These are phyloP conservation scores for Neodiprion fabricii DNA, from an alignment of 1,140 invertebrate species.

Conservation along the genomic window DNA sequence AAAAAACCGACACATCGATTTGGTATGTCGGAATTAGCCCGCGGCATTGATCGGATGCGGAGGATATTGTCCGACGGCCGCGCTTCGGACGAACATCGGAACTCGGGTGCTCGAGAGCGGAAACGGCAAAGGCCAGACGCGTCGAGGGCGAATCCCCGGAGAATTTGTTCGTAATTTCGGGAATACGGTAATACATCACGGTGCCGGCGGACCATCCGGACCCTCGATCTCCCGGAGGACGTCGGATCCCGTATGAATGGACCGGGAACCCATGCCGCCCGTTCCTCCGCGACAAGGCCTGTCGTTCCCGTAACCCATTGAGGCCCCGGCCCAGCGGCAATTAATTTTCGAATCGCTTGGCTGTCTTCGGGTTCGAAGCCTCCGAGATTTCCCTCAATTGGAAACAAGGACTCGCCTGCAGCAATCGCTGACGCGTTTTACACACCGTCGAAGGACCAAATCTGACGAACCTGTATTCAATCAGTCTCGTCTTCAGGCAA, in stretches of 20 bases:
- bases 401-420: not conserved
- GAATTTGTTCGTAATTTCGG: not conserved
- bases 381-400: not conserved
- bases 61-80: too few relatives aligned
- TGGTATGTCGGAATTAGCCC: too few relatives aligned
- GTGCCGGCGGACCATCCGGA: constrained; percentile 1
- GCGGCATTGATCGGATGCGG: too few relatives aligned
- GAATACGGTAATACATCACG: not conserved
- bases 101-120: not conserved
- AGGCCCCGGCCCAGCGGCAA: not conserved
- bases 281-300: not conserved
- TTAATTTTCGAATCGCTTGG: not conserved
- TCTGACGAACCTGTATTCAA: too few relatives aligned
- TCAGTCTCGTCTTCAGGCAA: too few relatives aligned
- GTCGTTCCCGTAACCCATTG: not conserved
- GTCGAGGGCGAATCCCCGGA: not conserved
- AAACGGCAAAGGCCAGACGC: constrained; percentile 1
- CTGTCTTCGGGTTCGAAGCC: not conserved
- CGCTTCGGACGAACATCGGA: too few relatives aligned
- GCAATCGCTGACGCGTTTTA: too few relatives aligned
- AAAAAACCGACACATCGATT: too few relatives aligned
- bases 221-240: constrained; percentile 3
- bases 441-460: too few relatives aligned
- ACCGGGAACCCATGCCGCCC: not conserved
- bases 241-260: not conserved